These are phyloP conservation scores for Incurvaria masculella DNA, from an alignment of 2,888 invertebrate species.

Conservation along the genomic window DNA sequence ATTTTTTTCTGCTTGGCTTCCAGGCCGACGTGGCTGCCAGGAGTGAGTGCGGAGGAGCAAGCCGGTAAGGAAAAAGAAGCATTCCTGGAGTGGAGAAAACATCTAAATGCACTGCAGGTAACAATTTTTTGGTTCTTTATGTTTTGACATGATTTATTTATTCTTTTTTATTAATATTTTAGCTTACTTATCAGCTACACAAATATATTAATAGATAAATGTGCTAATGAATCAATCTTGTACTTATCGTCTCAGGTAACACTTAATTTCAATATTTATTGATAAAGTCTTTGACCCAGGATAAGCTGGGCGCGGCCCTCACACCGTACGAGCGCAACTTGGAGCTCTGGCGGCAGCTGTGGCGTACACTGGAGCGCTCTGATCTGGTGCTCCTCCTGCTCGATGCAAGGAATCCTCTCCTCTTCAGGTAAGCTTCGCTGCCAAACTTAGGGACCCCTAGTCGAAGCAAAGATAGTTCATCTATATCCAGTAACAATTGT, in stretches of 20 bases:
- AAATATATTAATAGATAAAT: too few relatives aligned
- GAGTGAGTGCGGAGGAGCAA: constrained; percentile 77
- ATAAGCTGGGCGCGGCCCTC: constrained; percentile 74
- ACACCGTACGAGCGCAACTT: constrained; percentile 98
- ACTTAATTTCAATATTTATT: too few relatives aligned
- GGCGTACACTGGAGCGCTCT: constrained; percentile 97
- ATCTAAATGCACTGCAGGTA: constrained; percentile 68
- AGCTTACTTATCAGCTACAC: too few relatives aligned
- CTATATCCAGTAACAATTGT: too few relatives aligned
- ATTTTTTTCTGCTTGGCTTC: too few relatives aligned
- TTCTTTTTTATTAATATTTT: too few relatives aligned
- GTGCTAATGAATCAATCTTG: too few relatives aligned
- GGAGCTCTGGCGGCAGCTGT: constrained; percentile 97
- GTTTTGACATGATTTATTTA: neutral
- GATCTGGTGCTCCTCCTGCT: constrained; percentile 93
- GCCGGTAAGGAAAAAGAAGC: constrained; percentile 73
- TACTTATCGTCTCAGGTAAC: too few relatives aligned
- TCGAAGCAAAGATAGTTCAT: too few relatives aligned
- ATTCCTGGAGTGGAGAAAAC: constrained; percentile 89
- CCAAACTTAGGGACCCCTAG: neutral
- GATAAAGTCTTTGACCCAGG: constrained; percentile 26
- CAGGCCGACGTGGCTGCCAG: constrained; percentile 77
- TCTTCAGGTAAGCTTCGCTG: constrained; percentile 74
- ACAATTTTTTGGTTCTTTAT: neutral
- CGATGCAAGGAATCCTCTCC: constrained; percentile 92